Percentiles rank a stretch among this genome's conserved stretches.
Conservation (phyloP, 2,797 vertebrate genomes). For the Sebastes flavidus region DNA sequence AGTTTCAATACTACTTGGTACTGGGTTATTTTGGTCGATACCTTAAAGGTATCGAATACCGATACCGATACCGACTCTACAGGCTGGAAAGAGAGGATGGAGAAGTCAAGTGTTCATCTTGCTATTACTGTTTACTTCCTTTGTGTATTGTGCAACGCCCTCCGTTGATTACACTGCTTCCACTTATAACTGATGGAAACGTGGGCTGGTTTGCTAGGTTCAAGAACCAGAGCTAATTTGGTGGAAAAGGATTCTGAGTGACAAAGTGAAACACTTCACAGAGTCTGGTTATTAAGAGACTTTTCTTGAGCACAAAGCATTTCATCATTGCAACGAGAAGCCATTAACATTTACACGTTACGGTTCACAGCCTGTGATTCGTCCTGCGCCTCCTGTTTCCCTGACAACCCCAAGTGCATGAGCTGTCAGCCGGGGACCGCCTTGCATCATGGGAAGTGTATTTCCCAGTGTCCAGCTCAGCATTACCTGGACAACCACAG, state of each 20-base stretch:
- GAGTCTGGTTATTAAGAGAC: neutral
- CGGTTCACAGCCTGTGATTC: slow-evolving; percentile 85
- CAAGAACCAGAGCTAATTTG: neutral
- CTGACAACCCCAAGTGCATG: slow-evolving; percentile 82
- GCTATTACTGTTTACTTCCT: neutral
- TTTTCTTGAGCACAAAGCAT: neutral
- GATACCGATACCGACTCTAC: neutral
- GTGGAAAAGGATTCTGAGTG: neutral
- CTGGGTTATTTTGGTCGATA: too few species aligned
- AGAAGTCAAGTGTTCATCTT: neutral
- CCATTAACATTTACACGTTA: slow-evolving; percentile 12
- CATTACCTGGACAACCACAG: slow-evolving; percentile 78
- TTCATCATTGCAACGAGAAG: neutral
- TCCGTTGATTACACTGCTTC: neutral
- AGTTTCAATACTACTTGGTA: too few species aligned
- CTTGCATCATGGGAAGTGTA: slow-evolving; percentile 85
- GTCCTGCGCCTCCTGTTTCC: slow-evolving; percentile 88
- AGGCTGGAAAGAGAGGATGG: neutral
- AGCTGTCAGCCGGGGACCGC: slow-evolving; percentile 82
- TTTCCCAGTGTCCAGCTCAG: slow-evolving; percentile 83
- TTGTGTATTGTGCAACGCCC: neutral
- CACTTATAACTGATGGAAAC: neutral
- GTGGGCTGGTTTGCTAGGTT: neutral
- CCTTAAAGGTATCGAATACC: too few species aligned
- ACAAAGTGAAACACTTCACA: neutral